phyloP scores from a whole-genome alignment of 2,113 vertebrate genomes.

The Sceloporus tristichus region DNA sequence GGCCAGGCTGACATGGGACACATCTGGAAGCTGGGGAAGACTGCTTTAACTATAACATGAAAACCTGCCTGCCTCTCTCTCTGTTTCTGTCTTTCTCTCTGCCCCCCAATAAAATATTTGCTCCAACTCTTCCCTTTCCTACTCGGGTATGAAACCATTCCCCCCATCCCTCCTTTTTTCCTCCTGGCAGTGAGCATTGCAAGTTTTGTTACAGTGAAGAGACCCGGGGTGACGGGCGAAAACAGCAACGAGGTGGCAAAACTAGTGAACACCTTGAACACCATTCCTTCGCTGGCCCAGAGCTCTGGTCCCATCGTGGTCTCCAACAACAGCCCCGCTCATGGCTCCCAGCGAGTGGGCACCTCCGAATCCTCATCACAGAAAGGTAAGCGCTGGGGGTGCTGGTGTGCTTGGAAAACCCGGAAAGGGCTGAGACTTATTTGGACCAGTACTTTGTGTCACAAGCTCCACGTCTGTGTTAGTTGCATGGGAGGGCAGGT shows the following conservation, averaged over 20 bases:
- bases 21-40: too few relatives aligned
- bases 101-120: not conserved
- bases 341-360: constrained; percentile 73
- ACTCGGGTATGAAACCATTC: not conserved
- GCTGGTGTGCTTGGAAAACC: fast-evolving
- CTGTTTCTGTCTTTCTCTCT: not conserved
- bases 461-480: not conserved
- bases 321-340: constrained; percentile 79
- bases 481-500: not conserved
- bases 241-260: constrained; percentile 81
- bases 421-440: not conserved
- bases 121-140: not conserved
- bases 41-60: too few relatives aligned
- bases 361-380: constrained; percentile 65
- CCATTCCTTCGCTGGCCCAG: constrained; percentile 77
- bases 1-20: too few relatives aligned
- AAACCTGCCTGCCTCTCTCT: not conserved
- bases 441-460: not conserved
- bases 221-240: constrained; percentile 78
- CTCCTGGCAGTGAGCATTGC: constrained; percentile 80
- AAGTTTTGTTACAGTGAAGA: constrained; percentile 81
- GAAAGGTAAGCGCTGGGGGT: constrained; percentile 68
- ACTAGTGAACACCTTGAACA: constrained; percentile 81
- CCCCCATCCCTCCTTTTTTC: constrained; percentile 39
- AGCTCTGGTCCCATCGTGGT: constrained; percentile 78